Evolutionary conservation across 2,113 vertebrate species (phyloP).

Genomic region (Oxyruncus cristatus): DNA sequence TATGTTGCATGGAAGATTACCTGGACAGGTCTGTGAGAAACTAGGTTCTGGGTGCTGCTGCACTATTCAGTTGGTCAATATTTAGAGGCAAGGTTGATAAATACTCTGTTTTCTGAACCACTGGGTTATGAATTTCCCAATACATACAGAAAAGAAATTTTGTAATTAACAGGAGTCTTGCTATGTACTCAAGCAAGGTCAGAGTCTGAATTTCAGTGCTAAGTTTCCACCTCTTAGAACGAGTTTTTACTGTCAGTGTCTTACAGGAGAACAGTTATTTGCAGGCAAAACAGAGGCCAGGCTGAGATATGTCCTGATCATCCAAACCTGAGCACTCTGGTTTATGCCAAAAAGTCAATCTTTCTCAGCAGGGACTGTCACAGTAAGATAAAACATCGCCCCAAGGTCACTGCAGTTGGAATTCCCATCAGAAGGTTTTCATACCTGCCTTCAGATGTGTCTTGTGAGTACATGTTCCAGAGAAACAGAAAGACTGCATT

Average conservation of each 20-base stretch:
- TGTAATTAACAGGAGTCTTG: not conserved
- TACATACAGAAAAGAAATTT: not conserved
- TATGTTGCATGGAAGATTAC: not conserved
- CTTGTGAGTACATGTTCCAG: conserved; percentile 69
- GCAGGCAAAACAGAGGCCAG: not conserved
- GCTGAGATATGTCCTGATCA: conserved; percentile 25
- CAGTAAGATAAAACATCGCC: conserved; percentile 67
- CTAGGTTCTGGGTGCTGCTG: not conserved
- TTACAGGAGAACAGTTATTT: not conserved
- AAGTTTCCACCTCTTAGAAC: not conserved
- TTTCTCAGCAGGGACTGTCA: conserved; percentile 59
- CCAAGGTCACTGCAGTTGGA: conserved; percentile 65
- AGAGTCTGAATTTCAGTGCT: not conserved
- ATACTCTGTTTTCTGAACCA: not conserved
- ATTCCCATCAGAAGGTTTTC: conserved; percentile 64
- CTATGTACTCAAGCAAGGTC: not conserved
- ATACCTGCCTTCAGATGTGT: conserved; percentile 60
- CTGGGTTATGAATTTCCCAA: not conserved
- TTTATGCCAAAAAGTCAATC: conserved; percentile 60
- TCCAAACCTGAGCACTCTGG: not conserved
- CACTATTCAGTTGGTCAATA: not conserved
- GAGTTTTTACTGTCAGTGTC: not conserved
- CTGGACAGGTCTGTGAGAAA: not conserved
- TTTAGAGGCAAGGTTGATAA: not conserved
- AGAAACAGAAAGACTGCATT: conserved; percentile 8